Conservation (phyloP, 2,113 vertebrate genomes). For the Ceratotherium simum region DNA sequence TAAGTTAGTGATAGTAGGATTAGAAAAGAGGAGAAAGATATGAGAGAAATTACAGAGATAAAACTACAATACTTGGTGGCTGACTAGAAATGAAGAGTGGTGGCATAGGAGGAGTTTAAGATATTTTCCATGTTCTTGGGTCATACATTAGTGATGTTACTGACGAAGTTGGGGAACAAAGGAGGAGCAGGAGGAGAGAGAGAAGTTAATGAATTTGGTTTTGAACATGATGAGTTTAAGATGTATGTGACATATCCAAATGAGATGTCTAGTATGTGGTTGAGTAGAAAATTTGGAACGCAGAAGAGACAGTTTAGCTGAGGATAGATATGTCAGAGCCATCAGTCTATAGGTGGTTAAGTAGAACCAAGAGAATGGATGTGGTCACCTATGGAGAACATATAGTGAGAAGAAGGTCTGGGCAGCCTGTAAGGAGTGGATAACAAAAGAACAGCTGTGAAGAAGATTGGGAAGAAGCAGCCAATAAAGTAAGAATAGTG, state of each 20-base stretch:
- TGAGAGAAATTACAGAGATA: neutral
- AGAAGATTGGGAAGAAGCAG: neutral
- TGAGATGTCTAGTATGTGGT: neutral
- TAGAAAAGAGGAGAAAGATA: constrained; percentile 6
- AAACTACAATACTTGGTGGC: neutral
- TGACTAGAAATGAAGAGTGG: neutral
- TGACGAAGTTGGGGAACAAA: constrained; percentile 16
- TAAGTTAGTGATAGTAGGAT: neutral
- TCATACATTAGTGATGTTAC: neutral
- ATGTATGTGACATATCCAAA: neutral
- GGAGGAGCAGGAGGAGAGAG: neutral
- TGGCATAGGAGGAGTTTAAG: neutral
- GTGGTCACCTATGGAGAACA: neutral
- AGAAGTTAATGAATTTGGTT: constrained; percentile 29
- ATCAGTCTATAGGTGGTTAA: neutral
- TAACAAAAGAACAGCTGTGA: neutral
- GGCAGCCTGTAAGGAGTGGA: neutral
- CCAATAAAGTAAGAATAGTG: neutral
- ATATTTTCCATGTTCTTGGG: neutral
- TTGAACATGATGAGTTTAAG: constrained; percentile 18
- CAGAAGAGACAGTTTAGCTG: constrained; percentile 31
- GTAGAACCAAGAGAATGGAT: neutral
- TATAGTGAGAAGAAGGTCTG: neutral
- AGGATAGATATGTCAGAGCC: constrained; percentile 4
- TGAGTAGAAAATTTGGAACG: constrained; percentile 20